phyloP scores from a whole-genome alignment of 2,113 vertebrate species.

The Coptodon bakossiorum region DNA sequence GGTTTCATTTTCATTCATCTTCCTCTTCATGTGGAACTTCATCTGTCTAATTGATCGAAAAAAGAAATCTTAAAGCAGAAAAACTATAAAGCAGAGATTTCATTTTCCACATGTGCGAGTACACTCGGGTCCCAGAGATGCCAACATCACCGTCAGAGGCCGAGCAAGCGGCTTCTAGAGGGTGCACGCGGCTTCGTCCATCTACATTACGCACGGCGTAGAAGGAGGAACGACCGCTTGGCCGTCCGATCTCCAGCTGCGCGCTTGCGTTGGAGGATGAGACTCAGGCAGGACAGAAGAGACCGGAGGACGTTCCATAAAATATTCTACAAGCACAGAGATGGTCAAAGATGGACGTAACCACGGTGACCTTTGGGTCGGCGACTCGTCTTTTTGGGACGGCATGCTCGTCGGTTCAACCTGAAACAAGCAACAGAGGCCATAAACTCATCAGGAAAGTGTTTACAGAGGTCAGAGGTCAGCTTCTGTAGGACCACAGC shows the following conservation, averaged over 20 bases:
- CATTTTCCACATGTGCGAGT: background rate
- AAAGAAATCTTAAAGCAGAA: background rate
- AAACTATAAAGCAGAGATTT: background rate
- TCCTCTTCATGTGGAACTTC: background rate
- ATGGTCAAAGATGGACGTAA: too few species aligned
- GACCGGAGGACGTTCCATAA: background rate
- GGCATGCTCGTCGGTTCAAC: too few species aligned
- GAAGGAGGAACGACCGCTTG: background rate
- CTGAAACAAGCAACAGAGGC: too few species aligned
- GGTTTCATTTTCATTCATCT: background rate
- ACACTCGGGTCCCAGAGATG: background rate
- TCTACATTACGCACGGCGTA: background rate
- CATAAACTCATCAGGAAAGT: too few species aligned
- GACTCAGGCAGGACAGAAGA: background rate
- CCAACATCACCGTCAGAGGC: accelerated
- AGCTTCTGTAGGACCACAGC: background rate
- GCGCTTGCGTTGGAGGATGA: background rate
- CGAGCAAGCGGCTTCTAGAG: background rate
- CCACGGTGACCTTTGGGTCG: too few species aligned
- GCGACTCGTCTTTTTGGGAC: too few species aligned
- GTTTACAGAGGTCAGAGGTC: background rate
- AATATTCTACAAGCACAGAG: too few species aligned
- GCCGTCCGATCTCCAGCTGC: background rate
- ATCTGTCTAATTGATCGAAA: accelerated
- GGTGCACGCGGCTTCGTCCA: background rate